A percentile compares a stretch with the other conserved stretches of the same genome.
Conservation (phyloP, 1,140 invertebrate genomes). For the Drosophila bipectinata region DNA sequence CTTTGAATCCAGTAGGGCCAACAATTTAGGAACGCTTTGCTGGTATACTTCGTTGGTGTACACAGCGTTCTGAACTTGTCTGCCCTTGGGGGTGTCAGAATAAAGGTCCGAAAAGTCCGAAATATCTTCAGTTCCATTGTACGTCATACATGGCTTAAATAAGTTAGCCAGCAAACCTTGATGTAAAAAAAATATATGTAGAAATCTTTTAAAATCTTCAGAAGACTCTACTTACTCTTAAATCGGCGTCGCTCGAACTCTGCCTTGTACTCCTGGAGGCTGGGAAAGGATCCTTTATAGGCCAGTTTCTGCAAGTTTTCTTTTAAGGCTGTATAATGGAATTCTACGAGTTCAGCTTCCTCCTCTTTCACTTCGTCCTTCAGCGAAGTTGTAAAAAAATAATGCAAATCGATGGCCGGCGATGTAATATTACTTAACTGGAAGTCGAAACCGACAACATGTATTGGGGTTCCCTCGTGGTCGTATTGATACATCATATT, state of each 20-base stretch:
- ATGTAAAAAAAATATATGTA: too few relatives aligned
- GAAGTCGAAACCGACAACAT: slow-evolving; percentile 83
- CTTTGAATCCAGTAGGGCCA: slow-evolving; percentile 52
- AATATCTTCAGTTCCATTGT: slow-evolving; percentile 39
- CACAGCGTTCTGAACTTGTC: slow-evolving; percentile 39
- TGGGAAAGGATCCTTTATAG: slow-evolving; percentile 52
- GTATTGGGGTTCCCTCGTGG: slow-evolving; percentile 75
- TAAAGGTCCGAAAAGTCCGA: slow-evolving; percentile 56
- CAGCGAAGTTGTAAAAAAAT: slow-evolving; percentile 71
- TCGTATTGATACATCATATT: slow-evolving; percentile 86
- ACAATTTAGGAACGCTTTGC: slow-evolving; percentile 21
- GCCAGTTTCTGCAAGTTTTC: slow-evolving; percentile 39
- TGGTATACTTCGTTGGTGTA: slow-evolving; percentile 38
- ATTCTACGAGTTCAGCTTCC: slow-evolving; percentile 51
- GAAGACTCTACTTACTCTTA: slow-evolving; percentile 44
- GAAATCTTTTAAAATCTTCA: too few relatives aligned
- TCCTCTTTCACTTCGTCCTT: slow-evolving; percentile 42
- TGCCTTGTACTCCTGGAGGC: slow-evolving; percentile 50
- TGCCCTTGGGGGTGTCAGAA: slow-evolving; percentile 25
- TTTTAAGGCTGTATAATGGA: slow-evolving; percentile 52
- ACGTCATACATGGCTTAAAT: slow-evolving; percentile 52
- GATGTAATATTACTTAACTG: slow-evolving; percentile 62
- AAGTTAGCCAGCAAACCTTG: slow-evolving; percentile 23
- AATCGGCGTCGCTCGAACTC: slow-evolving; percentile 62
- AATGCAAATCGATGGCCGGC: slow-evolving; percentile 66